These are phyloP conservation scores for Caenorhabditis japonica DNA, from an alignment of 2,888 invertebrate genomes.

Conservation along the genomic window DNA sequence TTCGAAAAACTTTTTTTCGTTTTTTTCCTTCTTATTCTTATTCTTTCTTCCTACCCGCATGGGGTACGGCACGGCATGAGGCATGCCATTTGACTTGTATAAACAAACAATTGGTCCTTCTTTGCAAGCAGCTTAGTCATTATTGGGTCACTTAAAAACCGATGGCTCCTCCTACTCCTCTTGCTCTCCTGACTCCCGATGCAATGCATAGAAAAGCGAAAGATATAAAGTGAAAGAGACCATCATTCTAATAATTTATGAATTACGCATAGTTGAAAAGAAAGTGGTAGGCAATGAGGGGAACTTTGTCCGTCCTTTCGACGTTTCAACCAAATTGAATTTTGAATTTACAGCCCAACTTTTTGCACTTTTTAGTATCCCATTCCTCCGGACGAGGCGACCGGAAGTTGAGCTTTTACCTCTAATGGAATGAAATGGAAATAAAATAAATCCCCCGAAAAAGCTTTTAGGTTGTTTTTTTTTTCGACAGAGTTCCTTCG, in stretches of 20 bases:
- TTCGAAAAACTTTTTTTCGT: slow-evolving; percentile 38
- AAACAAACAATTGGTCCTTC: slow-evolving; percentile 46
- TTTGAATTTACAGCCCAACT: not conserved
- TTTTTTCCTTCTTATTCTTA: slow-evolving; percentile 19
- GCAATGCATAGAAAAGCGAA: slow-evolving; percentile 40
- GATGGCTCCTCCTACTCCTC: slow-evolving; percentile 18
- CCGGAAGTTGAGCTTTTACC: slow-evolving; percentile 32
- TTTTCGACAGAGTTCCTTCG: too few relatives aligned
- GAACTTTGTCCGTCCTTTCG: slow-evolving; percentile 21
- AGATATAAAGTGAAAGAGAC: slow-evolving; percentile 19
- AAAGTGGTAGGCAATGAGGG: slow-evolving; percentile 16
- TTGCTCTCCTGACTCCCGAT: not conserved
- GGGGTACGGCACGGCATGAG: too few relatives aligned
- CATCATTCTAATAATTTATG: slow-evolving; percentile 45
- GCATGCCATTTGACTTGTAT: slow-evolving; percentile 50
- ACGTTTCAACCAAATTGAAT: slow-evolving; percentile 10
- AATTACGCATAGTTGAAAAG: slow-evolving; percentile 48
- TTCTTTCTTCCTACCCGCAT: too few relatives aligned
- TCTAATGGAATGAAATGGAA: slow-evolving; percentile 14
- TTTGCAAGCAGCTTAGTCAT: slow-evolving; percentile 39
- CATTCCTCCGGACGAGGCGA: not conserved
- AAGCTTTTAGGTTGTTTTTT: too few relatives aligned
- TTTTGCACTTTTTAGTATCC: slow-evolving; percentile 16
- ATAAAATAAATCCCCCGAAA: slow-evolving; percentile 11
- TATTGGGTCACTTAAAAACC: slow-evolving; percentile 46